Conservation (phyloP, 2,797 vertebrate species). For the Potorous gilbertii region DNA sequence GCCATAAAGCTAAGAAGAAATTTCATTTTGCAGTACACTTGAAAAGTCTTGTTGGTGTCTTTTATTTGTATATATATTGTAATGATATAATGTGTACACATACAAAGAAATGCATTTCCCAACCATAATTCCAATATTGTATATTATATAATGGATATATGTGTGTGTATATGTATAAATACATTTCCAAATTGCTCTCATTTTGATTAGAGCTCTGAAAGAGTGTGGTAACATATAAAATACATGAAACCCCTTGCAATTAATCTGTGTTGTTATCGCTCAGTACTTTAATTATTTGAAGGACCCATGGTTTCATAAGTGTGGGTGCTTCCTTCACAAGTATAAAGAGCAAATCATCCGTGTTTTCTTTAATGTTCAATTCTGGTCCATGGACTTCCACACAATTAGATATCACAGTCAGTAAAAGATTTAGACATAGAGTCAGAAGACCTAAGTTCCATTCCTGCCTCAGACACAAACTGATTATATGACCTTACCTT, state of each 20-base stretch:
- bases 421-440: not conserved
- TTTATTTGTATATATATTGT: not conserved
- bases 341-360: not conserved
- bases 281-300: conserved; percentile 48
- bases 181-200: conserved; percentile 46
- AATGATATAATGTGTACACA: too few relatives aligned
- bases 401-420: not conserved
- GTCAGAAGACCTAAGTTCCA: not conserved
- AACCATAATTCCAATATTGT: too few relatives aligned
- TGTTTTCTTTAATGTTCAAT: not conserved
- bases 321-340: not conserved
- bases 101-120: too few relatives aligned
- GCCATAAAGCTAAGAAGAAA: conserved; percentile 34
- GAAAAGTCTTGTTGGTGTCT: not conserved
- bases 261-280: conserved; percentile 55
- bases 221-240: conserved; percentile 48
- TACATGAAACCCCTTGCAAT: conserved; percentile 55
- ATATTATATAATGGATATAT: too few relatives aligned
- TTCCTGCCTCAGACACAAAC: not conserved
- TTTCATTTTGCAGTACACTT: conserved; percentile 64
- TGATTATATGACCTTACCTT: not conserved
- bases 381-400: not conserved
- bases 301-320: not conserved
- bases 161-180: not conserved
- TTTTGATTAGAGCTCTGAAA: conserved; percentile 66